Base-by-base conservation (phyloP, 2,888 invertebrate genomes). In the Dysmachus trigonus region DNA sequence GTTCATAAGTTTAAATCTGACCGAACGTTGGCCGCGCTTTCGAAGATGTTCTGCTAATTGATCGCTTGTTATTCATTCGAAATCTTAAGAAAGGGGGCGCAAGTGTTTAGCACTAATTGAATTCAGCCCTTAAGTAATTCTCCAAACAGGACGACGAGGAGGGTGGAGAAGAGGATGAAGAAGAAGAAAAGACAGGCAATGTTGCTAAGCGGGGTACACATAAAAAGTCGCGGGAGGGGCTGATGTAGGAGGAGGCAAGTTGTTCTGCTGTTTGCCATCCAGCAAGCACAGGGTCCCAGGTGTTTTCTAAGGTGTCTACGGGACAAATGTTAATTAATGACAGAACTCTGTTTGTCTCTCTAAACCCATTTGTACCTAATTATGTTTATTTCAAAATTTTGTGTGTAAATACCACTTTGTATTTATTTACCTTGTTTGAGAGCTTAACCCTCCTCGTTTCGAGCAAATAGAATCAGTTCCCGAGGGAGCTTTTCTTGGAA, bases 341-440 rank as follows among this genome's bases (percentile, higher is more conserved):
- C 83, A 41, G 83, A 83, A 72, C 83, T 83, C 83, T 83, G 83
- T 83, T 72, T 72, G 83, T 83, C 83, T 83, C 83, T 72, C 83
- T 83, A 83, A 83, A 83, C 72, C 83, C 72, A 83, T 83, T 85
- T 74, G 74, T 85, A 76, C 85, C 85, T 85, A 85, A 85, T 85
- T 74, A 85, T 74, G 76, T 85, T 85, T 85, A 85, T 74, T 85
- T 76, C 85, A 53, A 85, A 85, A 85, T 85, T 85, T 85, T 85
- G 74, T 85, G 53, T 51, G 85, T 85, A 85, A 85, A 85, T 85
- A 85, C 74, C 76, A 85, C 74, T 85, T 85, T 85, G 33, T 85
- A 85, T 53, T 53, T 85, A 85, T 74, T 74, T 74, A 85, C 74
- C 47, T 74, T 85, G 51, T 85, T 85, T 85, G 74, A 30, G 47